Evolutionary conservation across 2,797 vertebrate species (phyloP).

Genomic region (Leucoraja ocellata): DNA sequence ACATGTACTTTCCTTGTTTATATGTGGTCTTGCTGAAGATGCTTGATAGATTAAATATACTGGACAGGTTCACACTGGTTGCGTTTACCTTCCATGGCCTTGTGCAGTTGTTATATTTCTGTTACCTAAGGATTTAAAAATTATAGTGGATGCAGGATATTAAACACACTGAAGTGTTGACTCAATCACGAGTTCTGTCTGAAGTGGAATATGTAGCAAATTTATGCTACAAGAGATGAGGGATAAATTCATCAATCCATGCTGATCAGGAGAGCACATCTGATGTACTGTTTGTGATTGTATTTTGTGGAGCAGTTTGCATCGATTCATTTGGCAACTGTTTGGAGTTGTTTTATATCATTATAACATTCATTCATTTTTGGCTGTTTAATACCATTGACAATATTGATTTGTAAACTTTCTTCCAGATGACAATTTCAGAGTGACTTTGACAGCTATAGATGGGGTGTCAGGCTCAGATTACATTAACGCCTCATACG

Average conservation of each 20-base stretch:
- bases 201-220: background rate
- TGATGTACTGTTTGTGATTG: background rate
- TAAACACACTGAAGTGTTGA: background rate
- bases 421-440: slow-evolving; percentile 80
- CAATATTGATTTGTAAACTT: background rate
- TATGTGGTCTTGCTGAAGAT: too few species aligned
- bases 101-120: background rate
- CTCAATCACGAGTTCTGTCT: background rate
- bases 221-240: background rate
- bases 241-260: background rate
- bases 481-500: slow-evolving; percentile 92
- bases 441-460: slow-evolving; percentile 71
- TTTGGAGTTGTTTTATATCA: background rate
- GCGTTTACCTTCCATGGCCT: background rate
- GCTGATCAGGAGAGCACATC: background rate
- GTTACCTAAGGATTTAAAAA: background rate
- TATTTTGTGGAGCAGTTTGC: background rate
- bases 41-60: background rate
- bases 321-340: background rate
- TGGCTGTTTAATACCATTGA: background rate
- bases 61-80: background rate
- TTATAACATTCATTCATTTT: background rate
- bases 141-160: background rate
- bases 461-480: slow-evolving; percentile 75
- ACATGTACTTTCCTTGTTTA: background rate